Conservation (phyloP, 1,140 invertebrate species). For the Drosophila pseudoobscura region DNA sequence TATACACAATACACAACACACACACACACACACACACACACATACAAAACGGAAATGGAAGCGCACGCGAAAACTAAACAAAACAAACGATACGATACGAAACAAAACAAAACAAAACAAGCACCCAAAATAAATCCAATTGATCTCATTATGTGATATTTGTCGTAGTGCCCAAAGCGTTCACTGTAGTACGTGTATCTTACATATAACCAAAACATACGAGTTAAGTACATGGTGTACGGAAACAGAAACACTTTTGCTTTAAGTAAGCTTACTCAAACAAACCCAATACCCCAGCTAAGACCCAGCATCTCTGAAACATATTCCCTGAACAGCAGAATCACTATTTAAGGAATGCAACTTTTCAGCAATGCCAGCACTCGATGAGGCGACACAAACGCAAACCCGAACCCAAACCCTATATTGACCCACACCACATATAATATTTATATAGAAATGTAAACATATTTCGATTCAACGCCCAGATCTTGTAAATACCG, state of each 20-base stretch:
- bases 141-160: conserved; percentile 82
- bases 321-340: conserved; percentile 11
- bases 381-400: conserved; percentile 13
- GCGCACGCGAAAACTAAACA: conserved; percentile 34
- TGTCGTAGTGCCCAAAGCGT: conserved; percentile 80
- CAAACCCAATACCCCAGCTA: conserved; percentile 6
- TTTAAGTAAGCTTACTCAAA: conserved; percentile 52
- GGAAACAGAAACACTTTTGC: conserved; percentile 31
- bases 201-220: conserved; percentile 53
- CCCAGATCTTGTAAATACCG: conserved; percentile 68
- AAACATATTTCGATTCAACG: conserved; percentile 28
- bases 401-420: not conserved
- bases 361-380: conserved; percentile 48
- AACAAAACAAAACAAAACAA: conserved; percentile 14
- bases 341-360: conserved; percentile 14
- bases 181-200: conserved; percentile 73
- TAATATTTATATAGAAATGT: conserved; percentile 21
- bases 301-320: not conserved
- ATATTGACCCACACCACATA: conserved; percentile 10
- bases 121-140: conserved; percentile 76
- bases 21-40: conserved; percentile 18
- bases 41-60: conserved; percentile 35
- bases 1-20: no score
- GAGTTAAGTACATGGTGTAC: conserved; percentile 53
- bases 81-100: conserved; percentile 20